Evolutionary conservation across 2,888 invertebrate genomes (phyloP).

Genomic region (Onthophagus sagittarius): DNA sequence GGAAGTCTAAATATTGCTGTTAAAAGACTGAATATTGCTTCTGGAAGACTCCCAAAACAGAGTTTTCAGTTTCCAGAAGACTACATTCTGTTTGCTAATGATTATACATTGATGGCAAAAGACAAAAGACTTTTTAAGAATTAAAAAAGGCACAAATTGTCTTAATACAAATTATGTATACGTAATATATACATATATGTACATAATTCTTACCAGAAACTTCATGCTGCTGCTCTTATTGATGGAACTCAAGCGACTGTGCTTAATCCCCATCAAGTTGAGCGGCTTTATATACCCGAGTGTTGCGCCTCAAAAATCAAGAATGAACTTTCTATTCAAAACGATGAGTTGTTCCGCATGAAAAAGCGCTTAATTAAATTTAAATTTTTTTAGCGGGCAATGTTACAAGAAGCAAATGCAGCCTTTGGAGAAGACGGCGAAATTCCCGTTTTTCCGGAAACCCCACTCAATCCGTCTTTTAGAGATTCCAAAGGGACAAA

Average conservation of each 20-base stretch:
- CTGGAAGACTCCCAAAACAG: too few relatives aligned
- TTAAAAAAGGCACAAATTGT: too few relatives aligned
- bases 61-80: too few relatives aligned
- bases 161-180: neutral
- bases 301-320: conserved; percentile 6
- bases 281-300: conserved; percentile 19
- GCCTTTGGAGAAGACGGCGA: conserved; percentile 54
- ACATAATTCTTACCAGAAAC: conserved; percentile 22
- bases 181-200: too few relatives aligned
- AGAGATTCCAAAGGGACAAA: conserved; percentile 67
- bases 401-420: conserved; percentile 75
- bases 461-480: conserved; percentile 83
- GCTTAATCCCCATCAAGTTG: conserved; percentile 10
- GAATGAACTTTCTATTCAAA: too few relatives aligned
- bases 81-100: too few relatives aligned
- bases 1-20: too few relatives aligned
- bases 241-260: conserved; percentile 19
- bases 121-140: too few relatives aligned
- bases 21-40: too few relatives aligned
- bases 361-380: neutral
- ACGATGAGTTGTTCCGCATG: too few relatives aligned
- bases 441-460: conserved; percentile 51
- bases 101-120: too few relatives aligned
- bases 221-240: conserved; percentile 29
- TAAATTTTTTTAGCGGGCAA: conserved; percentile 55